Evolutionary conservation across 2,888 invertebrate species (phyloP), one percentile per base, ranked within the genome.

Genomic region (Polylopha cassiicola): DNA sequence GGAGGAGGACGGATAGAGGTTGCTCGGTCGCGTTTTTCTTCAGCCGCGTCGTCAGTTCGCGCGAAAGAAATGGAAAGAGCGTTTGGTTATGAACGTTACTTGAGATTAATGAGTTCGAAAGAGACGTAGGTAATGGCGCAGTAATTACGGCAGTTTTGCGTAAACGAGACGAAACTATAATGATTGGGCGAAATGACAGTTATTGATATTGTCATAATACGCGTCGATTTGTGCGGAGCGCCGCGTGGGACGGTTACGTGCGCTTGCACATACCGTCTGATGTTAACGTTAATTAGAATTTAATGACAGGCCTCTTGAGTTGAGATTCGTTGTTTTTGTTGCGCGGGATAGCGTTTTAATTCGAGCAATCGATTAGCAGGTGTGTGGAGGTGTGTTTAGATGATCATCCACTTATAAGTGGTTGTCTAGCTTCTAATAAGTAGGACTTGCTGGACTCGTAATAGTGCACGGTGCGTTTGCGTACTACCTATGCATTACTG

Each of bases 101-200:
- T 55, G 51, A 72, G 66, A 75, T 78, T 81, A 81, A 80, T 79
- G 76, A 79, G 84, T 73, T 58, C 51, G 80, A 84, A 58, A 69
- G 82, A 80, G 84, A 85, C 65, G 80, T 65, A 69, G 59, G 65
- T 74, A 76, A 76, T 70, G 62, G 65, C 60, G 52, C 36, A 43
- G 73, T 77, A 84, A 84, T 84, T 85, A 82, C 69, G 64, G 63
- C 58, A 59, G 65, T 64, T 68, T 67, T 61, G 80, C 69, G 78
- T 72, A 80, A 84, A 78, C 76, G 82, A 77, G 81, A 82, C 75
- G 71, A 72, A 71, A 65, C 69, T 75, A 77, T 74, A 69, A 76
- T 75, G 77, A 79, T 80, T 73, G 72, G 69, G 55, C 50, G 65
- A 72, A 79, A 74, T 79, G 81, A 81, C 80, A 81, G 78, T 74